These are phyloP conservation scores for Erannis defoliaria DNA, from an alignment of 2,888 invertebrate species.

Conservation along the genomic window DNA sequence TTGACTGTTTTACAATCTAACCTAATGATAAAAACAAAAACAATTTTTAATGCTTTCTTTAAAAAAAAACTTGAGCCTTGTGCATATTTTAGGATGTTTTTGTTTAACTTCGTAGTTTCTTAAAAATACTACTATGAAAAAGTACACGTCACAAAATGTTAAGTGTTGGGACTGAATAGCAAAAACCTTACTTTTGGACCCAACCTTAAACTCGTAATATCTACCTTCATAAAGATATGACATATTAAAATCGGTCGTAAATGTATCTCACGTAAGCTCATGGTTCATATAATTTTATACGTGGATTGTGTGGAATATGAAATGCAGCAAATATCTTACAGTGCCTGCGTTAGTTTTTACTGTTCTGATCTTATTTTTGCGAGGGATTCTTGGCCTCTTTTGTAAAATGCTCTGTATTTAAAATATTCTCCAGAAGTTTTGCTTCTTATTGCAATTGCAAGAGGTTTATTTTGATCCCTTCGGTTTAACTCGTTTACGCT, in stretches of 20 bases:
- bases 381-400: neutral
- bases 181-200: neutral
- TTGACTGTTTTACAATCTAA: too few relatives aligned
- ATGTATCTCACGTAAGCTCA: slow-evolving; percentile 27
- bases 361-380: slow-evolving; percentile 12
- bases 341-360: slow-evolving; percentile 24
- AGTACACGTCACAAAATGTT: too few relatives aligned
- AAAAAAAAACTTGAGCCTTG: too few relatives aligned
- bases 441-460: too few relatives aligned
- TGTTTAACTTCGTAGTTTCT: neutral
- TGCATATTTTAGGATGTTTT: too few relatives aligned
- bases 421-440: neutral
- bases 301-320: slow-evolving; percentile 22
- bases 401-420: neutral
- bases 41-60: too few relatives aligned
- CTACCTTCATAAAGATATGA: slow-evolving; percentile 34
- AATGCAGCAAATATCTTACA: slow-evolving; percentile 13
- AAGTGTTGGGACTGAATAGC: too few relatives aligned
- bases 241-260: slow-evolving; percentile 38
- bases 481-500: too few relatives aligned
- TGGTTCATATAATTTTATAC: slow-evolving; percentile 42
- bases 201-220: neutral
- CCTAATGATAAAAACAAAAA: too few relatives aligned
- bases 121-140: neutral
- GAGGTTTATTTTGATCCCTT: too few relatives aligned